Conservation (phyloP, 1,140 invertebrate genomes). For the Semibalanus balanoides region DNA sequence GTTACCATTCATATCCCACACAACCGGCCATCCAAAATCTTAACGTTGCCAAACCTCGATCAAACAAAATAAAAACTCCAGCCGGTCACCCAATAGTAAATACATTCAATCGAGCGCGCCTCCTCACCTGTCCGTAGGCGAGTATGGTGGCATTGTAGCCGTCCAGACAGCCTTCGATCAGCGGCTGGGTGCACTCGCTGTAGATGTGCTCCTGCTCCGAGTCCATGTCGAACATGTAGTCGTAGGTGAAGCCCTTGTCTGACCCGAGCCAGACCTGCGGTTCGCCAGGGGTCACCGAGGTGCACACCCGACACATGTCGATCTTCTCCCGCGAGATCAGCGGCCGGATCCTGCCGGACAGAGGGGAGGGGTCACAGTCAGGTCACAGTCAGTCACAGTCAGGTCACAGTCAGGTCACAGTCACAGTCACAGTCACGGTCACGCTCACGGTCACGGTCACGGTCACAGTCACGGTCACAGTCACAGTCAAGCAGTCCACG, state of each 20-base stretch:
- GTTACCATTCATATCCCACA: no score
- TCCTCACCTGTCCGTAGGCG: slow-evolving; percentile 76
- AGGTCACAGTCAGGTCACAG: no score
- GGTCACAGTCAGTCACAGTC: no score
- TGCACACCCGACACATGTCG: slow-evolving; percentile 88
- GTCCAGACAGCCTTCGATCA: slow-evolving; percentile 76
- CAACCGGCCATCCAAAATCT: no score
- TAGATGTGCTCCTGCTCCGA: slow-evolving; percentile 59
- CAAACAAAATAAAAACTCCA: no score
- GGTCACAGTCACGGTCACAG: no score
- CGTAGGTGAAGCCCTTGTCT: slow-evolving; percentile 93
- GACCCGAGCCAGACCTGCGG: slow-evolving; percentile 84
- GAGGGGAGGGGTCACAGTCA: background rate
- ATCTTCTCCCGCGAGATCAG: slow-evolving; percentile 83
- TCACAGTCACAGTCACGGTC: no score
- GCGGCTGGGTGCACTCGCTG: slow-evolving; percentile 60
- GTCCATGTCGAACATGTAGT: slow-evolving; percentile 74
- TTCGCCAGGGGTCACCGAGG: slow-evolving; percentile 66
- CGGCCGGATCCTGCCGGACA: slow-evolving; percentile 65
- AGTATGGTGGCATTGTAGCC: slow-evolving; percentile 91
- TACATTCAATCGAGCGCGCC: no score
- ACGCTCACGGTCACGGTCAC: no score
- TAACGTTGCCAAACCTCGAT: no score
- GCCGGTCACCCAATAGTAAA: no score
- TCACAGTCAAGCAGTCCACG: no score